Percentiles rank a stretch among this genome's conserved stretches.
phyloP scores from a whole-genome alignment of 2,888 invertebrate species.

The Escarpia spicata region DNA sequence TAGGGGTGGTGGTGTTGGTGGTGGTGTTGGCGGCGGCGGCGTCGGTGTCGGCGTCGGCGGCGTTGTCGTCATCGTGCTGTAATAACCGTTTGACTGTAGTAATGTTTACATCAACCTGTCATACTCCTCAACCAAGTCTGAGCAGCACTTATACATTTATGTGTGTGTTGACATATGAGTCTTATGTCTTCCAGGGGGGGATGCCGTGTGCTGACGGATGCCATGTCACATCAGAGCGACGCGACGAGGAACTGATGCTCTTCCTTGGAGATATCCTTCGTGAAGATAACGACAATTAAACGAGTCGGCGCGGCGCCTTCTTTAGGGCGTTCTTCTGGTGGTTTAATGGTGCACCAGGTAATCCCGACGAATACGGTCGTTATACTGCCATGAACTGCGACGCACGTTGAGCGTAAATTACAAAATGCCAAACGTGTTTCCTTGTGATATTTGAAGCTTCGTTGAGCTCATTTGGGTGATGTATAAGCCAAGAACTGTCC shows the following conservation, averaged over 20 bases:
- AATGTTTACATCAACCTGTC: no score
- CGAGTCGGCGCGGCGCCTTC: neutral
- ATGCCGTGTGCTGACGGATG: neutral
- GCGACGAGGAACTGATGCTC: neutral
- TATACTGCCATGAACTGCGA: neutral
- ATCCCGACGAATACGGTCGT: neutral
- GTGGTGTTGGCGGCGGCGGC: no score
- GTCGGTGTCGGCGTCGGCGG: no score
- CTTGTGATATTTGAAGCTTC: neutral
- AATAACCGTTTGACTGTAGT: no score
- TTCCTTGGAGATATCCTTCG: neutral
- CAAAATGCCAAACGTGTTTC: neutral
- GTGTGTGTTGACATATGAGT: neutral
- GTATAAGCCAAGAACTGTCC: no score
- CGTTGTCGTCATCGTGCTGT: no score
- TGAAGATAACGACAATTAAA: neutral
- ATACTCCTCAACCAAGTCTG: neutral
- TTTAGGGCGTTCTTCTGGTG: neutral
- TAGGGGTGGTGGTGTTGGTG: no score
- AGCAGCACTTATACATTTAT: neutral
- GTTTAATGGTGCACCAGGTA: neutral
- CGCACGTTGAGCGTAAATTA: neutral
- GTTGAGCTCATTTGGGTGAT: no score
- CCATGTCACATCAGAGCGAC: neutral
- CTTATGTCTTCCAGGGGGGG: neutral